phyloP scores from a whole-genome alignment of 2,113 vertebrate genomes.

The Cavia porcellus region DNA sequence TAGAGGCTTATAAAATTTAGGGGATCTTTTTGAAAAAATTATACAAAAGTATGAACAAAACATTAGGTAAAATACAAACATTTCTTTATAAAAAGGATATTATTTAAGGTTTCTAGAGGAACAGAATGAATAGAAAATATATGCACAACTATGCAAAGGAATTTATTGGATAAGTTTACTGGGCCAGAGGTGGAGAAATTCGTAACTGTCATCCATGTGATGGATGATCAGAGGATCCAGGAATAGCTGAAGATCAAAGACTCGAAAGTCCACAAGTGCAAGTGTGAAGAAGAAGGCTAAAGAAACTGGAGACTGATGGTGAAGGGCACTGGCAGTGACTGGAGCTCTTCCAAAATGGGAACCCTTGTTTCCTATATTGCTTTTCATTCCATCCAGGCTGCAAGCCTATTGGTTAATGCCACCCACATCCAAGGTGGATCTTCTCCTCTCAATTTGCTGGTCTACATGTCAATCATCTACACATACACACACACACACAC shows the following conservation, averaged over 20 bases:
- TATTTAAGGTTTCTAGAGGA: not conserved
- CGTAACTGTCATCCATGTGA: not conserved
- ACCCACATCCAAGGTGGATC: not conserved
- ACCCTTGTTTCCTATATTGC: not conserved
- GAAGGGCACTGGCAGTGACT: not conserved
- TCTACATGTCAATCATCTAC: not conserved
- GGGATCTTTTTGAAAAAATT: not conserved
- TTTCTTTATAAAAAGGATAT: not conserved
- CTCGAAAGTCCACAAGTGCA: not conserved
- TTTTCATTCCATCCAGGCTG: not conserved
- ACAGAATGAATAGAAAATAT: not conserved
- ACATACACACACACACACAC: not conserved
- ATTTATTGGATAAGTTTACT: not conserved
- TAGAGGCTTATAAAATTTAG: not conserved
- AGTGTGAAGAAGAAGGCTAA: not conserved
- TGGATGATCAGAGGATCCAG: not conserved
- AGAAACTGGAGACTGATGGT: not conserved
- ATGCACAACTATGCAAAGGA: not conserved
- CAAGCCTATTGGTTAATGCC: not conserved
- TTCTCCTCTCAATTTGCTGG: not conserved
- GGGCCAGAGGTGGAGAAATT: not conserved
- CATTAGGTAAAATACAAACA: not conserved
- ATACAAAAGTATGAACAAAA: not conserved
- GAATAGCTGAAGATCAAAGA: not conserved
- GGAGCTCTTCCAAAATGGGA: not conserved